Base-by-base conservation (phyloP, 2,797 vertebrate species). In the Pyrocephalus nanus region DNA sequence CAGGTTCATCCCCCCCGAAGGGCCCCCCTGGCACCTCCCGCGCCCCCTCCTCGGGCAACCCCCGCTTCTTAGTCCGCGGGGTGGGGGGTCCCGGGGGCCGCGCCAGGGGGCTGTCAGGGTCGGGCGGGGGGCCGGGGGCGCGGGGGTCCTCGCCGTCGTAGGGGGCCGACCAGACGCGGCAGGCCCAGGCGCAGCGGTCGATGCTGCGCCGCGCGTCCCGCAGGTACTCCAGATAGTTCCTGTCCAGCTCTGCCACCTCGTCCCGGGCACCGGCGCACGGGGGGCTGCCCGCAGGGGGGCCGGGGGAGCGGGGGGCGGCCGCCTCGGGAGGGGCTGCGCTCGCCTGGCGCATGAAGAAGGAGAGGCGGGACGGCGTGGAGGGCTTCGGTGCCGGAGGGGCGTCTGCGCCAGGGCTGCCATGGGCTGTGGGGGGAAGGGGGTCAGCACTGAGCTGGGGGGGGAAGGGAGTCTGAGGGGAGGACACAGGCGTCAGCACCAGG, bases 211-310 rank as follows among this genome's bases (percentile, higher is more conserved):
- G 98, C 0, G 99, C 99, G 1, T 99, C 99, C 80, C 97, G 98
- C 86, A 99, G 98, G 97, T 99, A 99, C 55, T 99, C 99, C 96
- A 99, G 97, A 97, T 99, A 99, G 55, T 99, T 99, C 7, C 98
- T 97, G 72, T 99, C 99, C 97, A 98, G 98, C 81, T 99, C 99
- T 4, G 96, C 90, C 80, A 97, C 97, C 86, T 98, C 98, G 30
- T 98, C 98, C 92, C 77, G 3, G 51, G 70, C 11, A 2, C 60
- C 36, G 0, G 70, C 96, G 71, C 21, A 97, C 95, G 96, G 76
- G 4, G 99, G 99, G 96, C 99, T 99, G 50, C 98, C 98, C 1
- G 97, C 82, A 3, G 98, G 97, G 8, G 98, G 93, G 54, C 97
- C 94, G 1, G 98, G 97, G 9, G 98, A 98, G 32, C 92, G 90